Evolutionary conservation across 1,140 invertebrate genomes (phyloP), one percentile per base, ranked within the genome.

Genomic region (Bradynema listronoti): DNA sequence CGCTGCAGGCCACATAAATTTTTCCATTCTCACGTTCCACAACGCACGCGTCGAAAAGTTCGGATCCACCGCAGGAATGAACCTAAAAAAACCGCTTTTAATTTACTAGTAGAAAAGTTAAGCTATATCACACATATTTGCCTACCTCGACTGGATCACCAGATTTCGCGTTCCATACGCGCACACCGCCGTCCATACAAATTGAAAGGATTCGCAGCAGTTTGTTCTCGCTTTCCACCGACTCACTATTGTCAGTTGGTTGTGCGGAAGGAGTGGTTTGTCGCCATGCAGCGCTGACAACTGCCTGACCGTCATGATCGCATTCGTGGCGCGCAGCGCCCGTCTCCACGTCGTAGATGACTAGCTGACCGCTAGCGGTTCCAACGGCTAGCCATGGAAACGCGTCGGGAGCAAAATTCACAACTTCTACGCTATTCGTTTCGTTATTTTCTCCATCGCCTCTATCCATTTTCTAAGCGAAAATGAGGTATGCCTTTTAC

Each of bases 301-400:
- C 58, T 16, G 64, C 41, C 32, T 43, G 32, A 27, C 53, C 58
- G 36, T 66, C 64, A 36, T 69, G 68, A 2, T 34, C 36, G 16
- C 62, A 69, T 32, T 62, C 58, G 41, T 69, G 32, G 25, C 64
- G 52, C 25, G 22, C 34, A 24, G 27, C n/a, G 16, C 62, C 16
- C 4, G 59, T n/a, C 32, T 69, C 58, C 24, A 29, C 42, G 46
- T 66, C 68, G 29, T 63, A 66, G 7, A 66, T 55, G 5, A 33
- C 51, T 4, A 66, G 42, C 7, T 16, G 19, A 2, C 64, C 64
- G 19, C 41, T 30, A 1, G 33, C 11, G 14, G 47, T 69, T 25
- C 64, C 64, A n/a, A 64, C 57, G 6, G 64, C 64, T 24, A 66
- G n/a, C 64, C 64, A 66, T 4, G 53, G 61, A 58, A 52, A 60